These are phyloP conservation scores for Pollenia griseotomentosa DNA, from an alignment of 2,888 invertebrate genomes.

Conservation along the genomic window DNA sequence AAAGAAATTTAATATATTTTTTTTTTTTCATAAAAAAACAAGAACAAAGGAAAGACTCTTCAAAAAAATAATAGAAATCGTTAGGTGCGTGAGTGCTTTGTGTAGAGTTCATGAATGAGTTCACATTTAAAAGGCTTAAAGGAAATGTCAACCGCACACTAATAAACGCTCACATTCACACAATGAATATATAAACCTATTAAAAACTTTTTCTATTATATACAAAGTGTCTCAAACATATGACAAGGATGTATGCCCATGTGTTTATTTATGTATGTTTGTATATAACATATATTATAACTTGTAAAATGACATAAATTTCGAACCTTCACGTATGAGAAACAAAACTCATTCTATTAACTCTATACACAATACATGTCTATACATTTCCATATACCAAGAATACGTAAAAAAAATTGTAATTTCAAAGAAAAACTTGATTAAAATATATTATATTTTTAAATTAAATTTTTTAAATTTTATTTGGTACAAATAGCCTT, in stretches of 20 bases:
- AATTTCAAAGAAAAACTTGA: no score
- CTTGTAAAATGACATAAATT: no score
- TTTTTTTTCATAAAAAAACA: not conserved
- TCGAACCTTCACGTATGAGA: no score
- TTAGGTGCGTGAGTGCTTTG: slow-evolving; percentile 22
- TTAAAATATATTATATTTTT: no score
- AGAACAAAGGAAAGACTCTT: slow-evolving; percentile 20
- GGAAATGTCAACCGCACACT: not conserved
- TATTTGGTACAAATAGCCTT: no score
- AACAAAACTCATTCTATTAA: no score
- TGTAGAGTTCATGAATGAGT: slow-evolving; percentile 32
- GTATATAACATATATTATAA: no score
- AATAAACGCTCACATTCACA: not conserved
- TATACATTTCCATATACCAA: no score
- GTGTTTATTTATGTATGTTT: not conserved
- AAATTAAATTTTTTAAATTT: no score
- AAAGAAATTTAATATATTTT: no score
- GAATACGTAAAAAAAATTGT: no score
- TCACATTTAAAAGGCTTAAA: slow-evolving; percentile 23
- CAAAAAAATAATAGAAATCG: not conserved
- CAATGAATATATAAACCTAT: slow-evolving; percentile 9
- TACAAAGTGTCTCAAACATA: not conserved
- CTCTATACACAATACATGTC: no score
- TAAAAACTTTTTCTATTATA: slow-evolving; percentile 4
- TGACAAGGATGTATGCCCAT: not conserved